A percentile compares a stretch with the other conserved stretches of the same genome.
Conservation (phyloP, 2,888 invertebrate genomes). For the Cheilosia variabilis region DNA sequence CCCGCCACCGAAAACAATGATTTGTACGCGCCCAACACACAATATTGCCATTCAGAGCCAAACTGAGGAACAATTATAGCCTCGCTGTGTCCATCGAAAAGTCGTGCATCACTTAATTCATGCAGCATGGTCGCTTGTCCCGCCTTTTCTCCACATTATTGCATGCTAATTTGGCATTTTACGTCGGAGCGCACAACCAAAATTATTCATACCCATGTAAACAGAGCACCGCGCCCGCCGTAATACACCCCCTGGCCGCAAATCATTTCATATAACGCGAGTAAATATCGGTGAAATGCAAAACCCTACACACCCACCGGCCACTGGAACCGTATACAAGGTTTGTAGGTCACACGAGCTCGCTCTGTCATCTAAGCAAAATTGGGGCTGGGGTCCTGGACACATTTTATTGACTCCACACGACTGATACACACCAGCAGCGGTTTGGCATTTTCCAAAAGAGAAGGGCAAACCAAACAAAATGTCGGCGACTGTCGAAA, state of each 20-base stretch:
- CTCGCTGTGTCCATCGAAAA: conserved; percentile 55
- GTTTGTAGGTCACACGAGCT: conserved; percentile 48
- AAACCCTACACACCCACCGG: conserved; percentile 28
- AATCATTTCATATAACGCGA: conserved; percentile 61
- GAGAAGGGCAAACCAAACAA: conserved; percentile 28
- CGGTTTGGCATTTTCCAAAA: not conserved
- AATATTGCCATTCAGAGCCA: conserved; percentile 65
- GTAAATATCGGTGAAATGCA: conserved; percentile 66
- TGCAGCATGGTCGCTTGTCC: conserved; percentile 34
- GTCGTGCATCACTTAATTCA: conserved; percentile 73
- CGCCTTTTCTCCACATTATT: conserved; percentile 66
- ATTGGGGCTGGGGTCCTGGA: conserved; percentile 33
- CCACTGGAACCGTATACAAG: not conserved
- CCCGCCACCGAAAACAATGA: conserved; percentile 65
- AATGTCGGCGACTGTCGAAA: conserved; percentile 36
- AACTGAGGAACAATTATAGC: conserved; percentile 66
- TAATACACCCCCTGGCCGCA: not conserved
- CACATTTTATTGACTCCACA: conserved; percentile 46
- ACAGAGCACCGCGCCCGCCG: conserved; percentile 24
- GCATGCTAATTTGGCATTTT: conserved; percentile 75
- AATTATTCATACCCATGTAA: conserved; percentile 73
- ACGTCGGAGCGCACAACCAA: conserved; percentile 61
- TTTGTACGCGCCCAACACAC: conserved; percentile 73
- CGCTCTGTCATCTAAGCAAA: conserved; percentile 30
- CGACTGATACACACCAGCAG: not conserved